Conservation (phyloP, 2,797 vertebrate genomes). For the Pangasius djambal region DNA sequence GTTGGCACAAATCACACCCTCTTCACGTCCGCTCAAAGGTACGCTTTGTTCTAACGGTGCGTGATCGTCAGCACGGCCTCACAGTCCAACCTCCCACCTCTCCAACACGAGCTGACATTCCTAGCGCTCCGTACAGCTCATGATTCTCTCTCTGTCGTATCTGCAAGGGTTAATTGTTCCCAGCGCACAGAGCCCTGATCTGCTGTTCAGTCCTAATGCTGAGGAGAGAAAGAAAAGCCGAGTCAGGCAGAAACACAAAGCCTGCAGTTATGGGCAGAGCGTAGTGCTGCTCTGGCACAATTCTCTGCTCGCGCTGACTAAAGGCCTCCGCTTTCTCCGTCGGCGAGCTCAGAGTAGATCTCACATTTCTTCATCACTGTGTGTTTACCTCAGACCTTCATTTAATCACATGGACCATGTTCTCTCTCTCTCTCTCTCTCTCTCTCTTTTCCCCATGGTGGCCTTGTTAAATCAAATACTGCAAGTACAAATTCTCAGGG, state of each 20-base stretch:
- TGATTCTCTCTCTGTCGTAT: background rate
- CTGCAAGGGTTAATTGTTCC: conserved; percentile 19
- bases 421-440: too few species aligned
- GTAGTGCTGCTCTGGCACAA: conserved; percentile 24
- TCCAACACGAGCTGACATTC: background rate
- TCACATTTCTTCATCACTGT: background rate
- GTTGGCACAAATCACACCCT: background rate
- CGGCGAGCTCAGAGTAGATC: background rate
- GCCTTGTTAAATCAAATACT: background rate
- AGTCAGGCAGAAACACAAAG: conserved; percentile 38
- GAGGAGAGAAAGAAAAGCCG: conserved; percentile 17
- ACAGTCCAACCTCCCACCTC: background rate
- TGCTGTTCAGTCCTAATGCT: background rate
- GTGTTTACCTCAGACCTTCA: background rate
- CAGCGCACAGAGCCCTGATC: background rate
- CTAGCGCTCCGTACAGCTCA: background rate
- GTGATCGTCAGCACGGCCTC: background rate
- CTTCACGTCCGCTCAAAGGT: background rate
- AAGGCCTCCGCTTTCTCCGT: conserved; percentile 3
- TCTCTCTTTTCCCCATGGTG: background rate
- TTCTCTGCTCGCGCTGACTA: background rate
- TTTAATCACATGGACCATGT: background rate
- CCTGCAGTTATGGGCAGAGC: conserved; percentile 40
- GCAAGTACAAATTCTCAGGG: background rate
- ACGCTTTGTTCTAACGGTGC: conserved; percentile 10